Base-by-base conservation (phyloP, 2,113 vertebrate genomes). In the Tupaia tana region DNA sequence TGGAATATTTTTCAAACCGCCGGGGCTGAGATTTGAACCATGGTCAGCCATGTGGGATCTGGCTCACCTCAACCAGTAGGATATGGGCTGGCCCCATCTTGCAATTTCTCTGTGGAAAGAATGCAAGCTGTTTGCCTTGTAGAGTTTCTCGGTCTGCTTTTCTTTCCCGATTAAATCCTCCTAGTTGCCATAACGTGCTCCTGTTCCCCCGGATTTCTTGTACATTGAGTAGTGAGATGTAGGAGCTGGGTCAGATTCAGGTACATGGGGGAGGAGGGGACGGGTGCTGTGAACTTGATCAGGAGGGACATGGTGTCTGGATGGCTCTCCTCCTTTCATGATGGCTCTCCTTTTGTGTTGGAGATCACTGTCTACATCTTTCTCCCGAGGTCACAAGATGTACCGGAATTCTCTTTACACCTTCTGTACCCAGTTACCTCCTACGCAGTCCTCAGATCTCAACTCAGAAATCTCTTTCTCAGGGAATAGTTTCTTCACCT, bases 131-230 rank as follows among this genome's bases (percentile, higher is more conserved):
- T 87, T 61, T 31, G 89, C 91, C 70, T 74, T 64, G 7, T 13
- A 66, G 70, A 86, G 24, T 67, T 93, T 85, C 22, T 93, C 69
- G 31, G 43, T 69, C 64, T 90, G 93, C 34, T 84, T 90, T 70
- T 84, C 88, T 70, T 59, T 61, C 89, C 77, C 59, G 82, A 90
- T 91, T 59, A 18, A 34, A 52, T 88, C 29, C 74, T 94, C 78
- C 52, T 78, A 52, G 93, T 31, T 31, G 66, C 58, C 78, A 27
- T 58, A 71, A 58, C 10, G 4, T 43, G 25, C 64, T 61, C 63
- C 71, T 31, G 25, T 88, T 82, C 74, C 77, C 80, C 74, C 29
- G 27, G 58, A 52, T n/a, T 74, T 66, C 80, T 58, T 73, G 18
- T 74, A 82, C 58, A 71, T 78, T 70, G 74, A 19, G 52, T 86